Conservation (phyloP, 2,888 invertebrate genomes). For the Chaetogeoica ovagalla region DNA sequence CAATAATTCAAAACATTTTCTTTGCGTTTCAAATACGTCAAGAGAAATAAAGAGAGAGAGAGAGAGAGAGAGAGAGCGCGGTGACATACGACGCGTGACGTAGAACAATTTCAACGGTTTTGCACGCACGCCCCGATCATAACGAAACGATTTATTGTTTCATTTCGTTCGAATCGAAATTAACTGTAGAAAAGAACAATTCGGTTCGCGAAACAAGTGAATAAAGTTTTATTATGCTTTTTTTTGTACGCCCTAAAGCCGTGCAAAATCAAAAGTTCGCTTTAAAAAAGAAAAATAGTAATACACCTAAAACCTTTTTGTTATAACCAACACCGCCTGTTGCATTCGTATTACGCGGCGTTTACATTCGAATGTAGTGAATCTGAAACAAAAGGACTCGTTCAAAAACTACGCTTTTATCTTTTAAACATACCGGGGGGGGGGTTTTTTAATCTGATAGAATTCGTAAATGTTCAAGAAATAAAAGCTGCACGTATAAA, state of each 20-base stretch:
- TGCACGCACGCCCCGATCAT: neutral
- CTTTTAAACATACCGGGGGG: slow-evolving; percentile 29
- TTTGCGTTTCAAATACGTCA: neutral
- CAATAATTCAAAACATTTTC: neutral
- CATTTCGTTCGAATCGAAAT: slow-evolving; percentile 33
- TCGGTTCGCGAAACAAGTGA: slow-evolving; percentile 14
- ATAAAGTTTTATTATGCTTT: slow-evolving; percentile 36
- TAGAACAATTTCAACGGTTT: neutral
- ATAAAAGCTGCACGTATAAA: neutral
- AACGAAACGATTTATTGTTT: slow-evolving; percentile 4
- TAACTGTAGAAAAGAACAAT: slow-evolving; percentile 41
- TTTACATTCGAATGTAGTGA: slow-evolving; percentile 39
- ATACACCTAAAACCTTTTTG: slow-evolving; percentile 46
- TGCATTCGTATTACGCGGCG: slow-evolving; percentile 43
- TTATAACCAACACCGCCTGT: slow-evolving; percentile 45
- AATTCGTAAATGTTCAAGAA: slow-evolving; percentile 1
- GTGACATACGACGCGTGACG: no score
- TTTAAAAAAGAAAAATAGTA: slow-evolving; percentile 18
- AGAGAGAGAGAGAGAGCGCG: no score
- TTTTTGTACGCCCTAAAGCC: slow-evolving; percentile 27
- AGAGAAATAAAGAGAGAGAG: no score
- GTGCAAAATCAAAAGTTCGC: slow-evolving; percentile 31
- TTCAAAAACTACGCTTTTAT: slow-evolving; percentile 33
- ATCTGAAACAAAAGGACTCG: slow-evolving; percentile 36
- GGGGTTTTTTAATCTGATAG: neutral